phyloP scores from a whole-genome alignment of 2,797 vertebrate species.

The Monodelphis domestica region DNA sequence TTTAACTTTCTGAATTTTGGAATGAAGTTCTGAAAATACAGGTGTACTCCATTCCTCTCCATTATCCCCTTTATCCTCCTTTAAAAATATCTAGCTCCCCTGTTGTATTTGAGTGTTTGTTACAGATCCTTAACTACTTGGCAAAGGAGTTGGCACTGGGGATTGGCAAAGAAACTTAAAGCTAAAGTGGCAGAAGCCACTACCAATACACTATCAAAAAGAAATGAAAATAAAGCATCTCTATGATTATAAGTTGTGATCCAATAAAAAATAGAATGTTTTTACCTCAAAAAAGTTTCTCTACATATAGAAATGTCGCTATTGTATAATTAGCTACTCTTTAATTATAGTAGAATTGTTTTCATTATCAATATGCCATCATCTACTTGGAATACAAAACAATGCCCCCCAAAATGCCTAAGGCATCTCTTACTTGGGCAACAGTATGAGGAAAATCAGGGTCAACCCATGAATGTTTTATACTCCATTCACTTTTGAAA shows the following conservation, averaged over 20 bases:
- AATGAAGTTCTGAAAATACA: background rate
- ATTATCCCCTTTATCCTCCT: background rate
- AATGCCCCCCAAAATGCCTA: background rate
- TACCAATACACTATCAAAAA: background rate
- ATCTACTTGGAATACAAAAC: background rate
- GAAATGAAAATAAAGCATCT: slow-evolving; percentile 27
- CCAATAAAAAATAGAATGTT: background rate
- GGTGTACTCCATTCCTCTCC: background rate
- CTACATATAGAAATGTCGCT: background rate
- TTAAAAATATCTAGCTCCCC: background rate
- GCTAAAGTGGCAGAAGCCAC: background rate
- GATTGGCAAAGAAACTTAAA: background rate
- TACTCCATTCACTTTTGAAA: background rate
- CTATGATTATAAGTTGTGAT: background rate
- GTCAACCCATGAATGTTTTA: background rate
- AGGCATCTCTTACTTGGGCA: background rate
- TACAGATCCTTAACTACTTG: background rate
- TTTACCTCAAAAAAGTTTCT: slow-evolving; percentile 28
- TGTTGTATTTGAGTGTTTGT: slow-evolving; percentile 43
- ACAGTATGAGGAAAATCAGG: background rate
- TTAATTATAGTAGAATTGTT: background rate
- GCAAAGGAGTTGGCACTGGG: background rate
- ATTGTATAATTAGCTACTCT: background rate
- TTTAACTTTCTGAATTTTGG: slow-evolving; percentile 28
- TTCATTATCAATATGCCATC: background rate